Conservation (phyloP, 2,888 invertebrate genomes). For the Resseliella maxima region DNA sequence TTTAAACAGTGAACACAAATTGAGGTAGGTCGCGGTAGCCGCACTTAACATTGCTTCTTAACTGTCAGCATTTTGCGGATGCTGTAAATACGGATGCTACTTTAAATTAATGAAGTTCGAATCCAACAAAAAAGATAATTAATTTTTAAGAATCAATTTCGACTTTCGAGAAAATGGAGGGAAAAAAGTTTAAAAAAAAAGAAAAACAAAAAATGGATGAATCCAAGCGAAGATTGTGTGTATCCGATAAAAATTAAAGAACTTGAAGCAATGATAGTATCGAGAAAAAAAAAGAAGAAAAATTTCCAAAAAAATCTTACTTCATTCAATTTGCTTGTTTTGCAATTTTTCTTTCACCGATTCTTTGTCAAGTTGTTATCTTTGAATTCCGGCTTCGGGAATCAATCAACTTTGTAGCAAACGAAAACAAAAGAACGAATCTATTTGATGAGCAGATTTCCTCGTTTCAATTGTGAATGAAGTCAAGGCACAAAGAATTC, state of each 20-base stretch:
- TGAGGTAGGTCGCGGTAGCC: neutral
- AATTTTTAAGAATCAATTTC: slow-evolving; percentile 9
- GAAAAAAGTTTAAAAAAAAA: too few species aligned
- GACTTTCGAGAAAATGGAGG: neutral
- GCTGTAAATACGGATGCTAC: neutral
- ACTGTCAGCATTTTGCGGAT: neutral
- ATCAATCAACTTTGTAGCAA: slow-evolving; percentile 40
- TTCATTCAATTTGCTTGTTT: neutral
- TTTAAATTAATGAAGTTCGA: slow-evolving; percentile 2
- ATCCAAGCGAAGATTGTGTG: neutral
- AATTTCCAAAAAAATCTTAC: neutral
- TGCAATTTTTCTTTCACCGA: neutral
- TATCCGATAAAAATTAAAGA: neutral
- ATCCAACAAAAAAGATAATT: neutral
- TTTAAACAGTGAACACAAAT: neutral
- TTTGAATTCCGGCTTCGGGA: neutral
- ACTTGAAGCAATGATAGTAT: neutral
- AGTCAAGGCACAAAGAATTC: neutral
- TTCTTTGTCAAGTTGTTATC: slow-evolving; percentile 13
- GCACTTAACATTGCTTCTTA: neutral
- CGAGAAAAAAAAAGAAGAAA: neutral
- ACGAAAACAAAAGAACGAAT: neutral
- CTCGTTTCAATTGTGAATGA: neutral
- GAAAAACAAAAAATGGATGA: neutral
- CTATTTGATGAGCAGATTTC: slow-evolving; percentile 38